Percentiles rank a stretch among this genome's conserved stretches.
phyloP scores from a whole-genome alignment of 1,140 invertebrate species.

The Stegodyphus mimosarum region DNA sequence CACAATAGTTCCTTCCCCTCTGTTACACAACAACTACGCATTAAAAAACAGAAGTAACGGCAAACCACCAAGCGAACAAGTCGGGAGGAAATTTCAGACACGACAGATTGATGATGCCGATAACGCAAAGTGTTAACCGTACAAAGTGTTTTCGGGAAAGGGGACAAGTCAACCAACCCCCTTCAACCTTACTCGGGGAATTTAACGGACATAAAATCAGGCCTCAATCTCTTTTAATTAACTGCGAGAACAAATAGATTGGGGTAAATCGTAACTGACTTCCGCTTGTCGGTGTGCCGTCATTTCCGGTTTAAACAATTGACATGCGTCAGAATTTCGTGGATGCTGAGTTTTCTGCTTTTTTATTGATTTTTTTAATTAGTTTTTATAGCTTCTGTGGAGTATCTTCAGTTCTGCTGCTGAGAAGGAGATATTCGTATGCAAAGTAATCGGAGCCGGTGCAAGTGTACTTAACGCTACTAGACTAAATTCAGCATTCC shows the following conservation, averaged over 20 bases:
- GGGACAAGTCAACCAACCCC: not conserved
- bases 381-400: too few species aligned
- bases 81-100: too few species aligned
- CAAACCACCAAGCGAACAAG: not conserved
- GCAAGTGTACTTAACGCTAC: too few species aligned
- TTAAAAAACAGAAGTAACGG: not conserved
- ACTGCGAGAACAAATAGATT: conserved; percentile 13
- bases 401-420: too few species aligned
- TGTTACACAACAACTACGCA: too few species aligned
- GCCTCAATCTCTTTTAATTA: conserved; percentile 38
- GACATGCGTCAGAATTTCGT: not conserved
- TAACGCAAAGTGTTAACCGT: not conserved
- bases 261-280: not conserved
- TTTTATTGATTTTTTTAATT: too few species aligned
- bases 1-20: too few species aligned
- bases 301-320: conserved; percentile 14
- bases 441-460: too few species aligned
- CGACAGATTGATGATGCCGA: not conserved
- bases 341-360: too few species aligned
- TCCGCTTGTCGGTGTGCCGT: not conserved
- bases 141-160: not conserved
- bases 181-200: not conserved
- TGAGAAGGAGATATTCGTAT: too few species aligned
- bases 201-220: not conserved
- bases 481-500: too few species aligned